phyloP scores from a whole-genome alignment of 1,140 invertebrate species.

The Leptopilina clavipes region DNA sequence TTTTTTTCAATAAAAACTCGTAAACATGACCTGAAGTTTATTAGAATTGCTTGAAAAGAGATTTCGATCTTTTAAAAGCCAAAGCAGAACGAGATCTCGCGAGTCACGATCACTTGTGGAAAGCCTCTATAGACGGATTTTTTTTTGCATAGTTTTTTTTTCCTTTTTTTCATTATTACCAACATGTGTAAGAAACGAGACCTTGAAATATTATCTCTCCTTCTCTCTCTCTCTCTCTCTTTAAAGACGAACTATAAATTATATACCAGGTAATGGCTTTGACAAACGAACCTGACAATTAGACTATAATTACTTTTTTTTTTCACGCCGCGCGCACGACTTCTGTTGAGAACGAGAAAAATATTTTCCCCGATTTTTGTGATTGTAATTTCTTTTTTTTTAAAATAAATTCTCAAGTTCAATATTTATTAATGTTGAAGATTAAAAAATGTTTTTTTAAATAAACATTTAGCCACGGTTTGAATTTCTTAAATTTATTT shows the following conservation, averaged over 20 bases:
- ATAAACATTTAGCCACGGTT: too few species aligned
- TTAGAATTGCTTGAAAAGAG: conserved; percentile 19
- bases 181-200: not conserved
- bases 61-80: conserved; percentile 9
- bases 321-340: not conserved
- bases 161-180: not conserved
- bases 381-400: too few species aligned
- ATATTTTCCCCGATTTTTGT: not conserved
- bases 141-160: not conserved
- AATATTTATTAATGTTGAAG: too few species aligned
- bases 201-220: conserved; percentile 25
- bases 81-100: conserved; percentile 32
- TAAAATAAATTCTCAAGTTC: too few species aligned
- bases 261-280: conserved; percentile 22
- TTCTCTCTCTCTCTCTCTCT: too few species aligned
- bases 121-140: too few species aligned
- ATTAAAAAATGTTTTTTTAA: too few species aligned
- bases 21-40: conserved; percentile 32
- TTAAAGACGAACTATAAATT: conserved; percentile 31
- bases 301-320: conserved; percentile 25
- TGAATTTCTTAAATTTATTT: too few species aligned
- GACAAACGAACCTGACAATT: conserved; percentile 28
- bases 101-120: conserved; percentile 20
- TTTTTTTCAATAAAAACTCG: not conserved
- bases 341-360: not conserved